Evolutionary conservation across 2,797 vertebrate genomes (phyloP), one percentile per base, ranked within the genome.

Genomic region (Alectoris magna): DNA sequence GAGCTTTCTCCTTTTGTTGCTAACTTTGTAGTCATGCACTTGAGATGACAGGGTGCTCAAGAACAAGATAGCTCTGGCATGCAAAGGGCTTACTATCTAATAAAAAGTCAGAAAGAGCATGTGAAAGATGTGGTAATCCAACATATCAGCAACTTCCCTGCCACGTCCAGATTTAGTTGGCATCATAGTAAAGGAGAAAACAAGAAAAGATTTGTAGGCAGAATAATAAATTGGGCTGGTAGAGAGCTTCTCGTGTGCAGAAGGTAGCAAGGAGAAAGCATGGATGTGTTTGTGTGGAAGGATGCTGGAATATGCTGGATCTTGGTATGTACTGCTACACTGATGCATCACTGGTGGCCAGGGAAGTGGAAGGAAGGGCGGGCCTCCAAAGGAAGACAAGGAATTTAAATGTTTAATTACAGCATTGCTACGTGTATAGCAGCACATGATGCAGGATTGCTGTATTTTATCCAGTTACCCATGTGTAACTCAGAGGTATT

Each of bases 291-390:
- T 59, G 34, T 49, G 21, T 63, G 59, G 56, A 60, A 59, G 17
- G 7, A 36, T 0, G 1, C 14, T 22, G 53, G 44, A 26, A 19
- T 34, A 62, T 21, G 16, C 39, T 67, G 64, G 56, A 59, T 41
- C 26, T 29, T 51, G 46, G 24, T 5, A 17, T 18, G 34, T 12
- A 6, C 26, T 31, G 23, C 48, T 55, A 23, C 13, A 10, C 26
- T 76, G 71, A 9, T 23, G 15, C 0, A 2, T 36, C 53, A 44
- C 22, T 49, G 63, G 27, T 21, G 21, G 26, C 0, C 1, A 1
- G n/a, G 6, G 15, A 71, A 85, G 6, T 23, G 27, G 58, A 81
- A 76, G 68, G 58, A 85, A 73, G 34, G 43, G 10, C 48, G 88
- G 51, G 10, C 34, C 11, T 73, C 73, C 67, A 38, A 53, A 79